phyloP scores from a whole-genome alignment of 92 coral and sea anemone species.

The Nematostella vectensis region DNA sequence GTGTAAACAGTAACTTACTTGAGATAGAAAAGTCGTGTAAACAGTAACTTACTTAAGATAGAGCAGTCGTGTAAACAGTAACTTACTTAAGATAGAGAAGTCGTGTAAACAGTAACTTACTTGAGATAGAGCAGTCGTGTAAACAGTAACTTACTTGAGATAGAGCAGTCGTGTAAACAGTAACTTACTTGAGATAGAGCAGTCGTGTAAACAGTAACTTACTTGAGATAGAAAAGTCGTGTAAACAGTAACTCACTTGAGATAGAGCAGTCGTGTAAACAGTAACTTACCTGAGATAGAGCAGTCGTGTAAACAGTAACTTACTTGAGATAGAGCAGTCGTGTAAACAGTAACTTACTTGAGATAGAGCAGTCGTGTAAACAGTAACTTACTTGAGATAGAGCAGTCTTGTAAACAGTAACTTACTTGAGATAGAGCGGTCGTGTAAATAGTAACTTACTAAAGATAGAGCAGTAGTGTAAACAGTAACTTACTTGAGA shows the following conservation, averaged over 20 bases:
- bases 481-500: slow-evolving; percentile 44
- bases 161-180: slow-evolving; percentile 3
- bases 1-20: not conserved
- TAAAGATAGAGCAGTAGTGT: no score
- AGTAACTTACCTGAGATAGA: no score
- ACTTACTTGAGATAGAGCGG: slow-evolving; percentile 68
- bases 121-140: slow-evolving; percentile 68
- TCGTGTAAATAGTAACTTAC: slow-evolving; percentile 68
- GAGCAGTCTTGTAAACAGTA: no score
- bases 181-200: no score
- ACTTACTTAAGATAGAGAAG: no score
- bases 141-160: slow-evolving; percentile 68
- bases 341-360: slow-evolving; percentile 76
- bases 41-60: slow-evolving; percentile 49
- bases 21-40: no score
- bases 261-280: slow-evolving; percentile 7
- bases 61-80: slow-evolving; percentile 65
- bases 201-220: not conserved
- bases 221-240: slow-evolving; percentile 73
- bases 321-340: slow-evolving; percentile 71
- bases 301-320: not conserved
- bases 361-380: slow-evolving; percentile 9
- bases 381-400: no score
- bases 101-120: slow-evolving; percentile 9
- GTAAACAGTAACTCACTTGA: slow-evolving; percentile 70